Conservation (phyloP, 2,888 invertebrate genomes). For the Tenthredo livida region DNA sequence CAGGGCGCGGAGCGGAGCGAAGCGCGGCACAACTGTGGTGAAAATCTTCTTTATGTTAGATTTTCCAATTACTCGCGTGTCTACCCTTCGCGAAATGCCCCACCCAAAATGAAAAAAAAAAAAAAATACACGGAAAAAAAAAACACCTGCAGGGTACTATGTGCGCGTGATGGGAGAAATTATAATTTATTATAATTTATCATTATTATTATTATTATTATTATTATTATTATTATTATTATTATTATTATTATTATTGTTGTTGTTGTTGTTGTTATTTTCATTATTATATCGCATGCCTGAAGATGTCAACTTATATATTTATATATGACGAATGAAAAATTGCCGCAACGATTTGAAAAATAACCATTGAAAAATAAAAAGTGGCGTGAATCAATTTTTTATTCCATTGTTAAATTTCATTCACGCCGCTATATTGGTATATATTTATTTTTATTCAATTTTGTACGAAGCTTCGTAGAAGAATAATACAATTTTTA, state of each 20-base stretch:
- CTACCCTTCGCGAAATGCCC: slow-evolving; percentile 16
- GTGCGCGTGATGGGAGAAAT: neutral
- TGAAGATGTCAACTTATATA: neutral
- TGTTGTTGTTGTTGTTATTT: neutral
- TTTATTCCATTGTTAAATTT: neutral
- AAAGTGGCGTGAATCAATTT: neutral
- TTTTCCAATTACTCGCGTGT: slow-evolving; percentile 25
- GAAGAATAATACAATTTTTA: neutral
- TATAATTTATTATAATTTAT: neutral
- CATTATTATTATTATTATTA: neutral
- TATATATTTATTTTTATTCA: neutral
- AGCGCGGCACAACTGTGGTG: neutral
- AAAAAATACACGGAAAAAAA: neutral
- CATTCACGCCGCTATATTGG: no score
- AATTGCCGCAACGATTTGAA: neutral
- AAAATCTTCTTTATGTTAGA: slow-evolving; percentile 22
- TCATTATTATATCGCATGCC: neutral
- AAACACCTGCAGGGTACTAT: neutral
- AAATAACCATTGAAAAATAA: neutral
- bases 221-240: no score
- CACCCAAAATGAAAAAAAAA: neutral
- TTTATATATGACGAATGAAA: neutral
- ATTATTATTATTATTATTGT: neutral
- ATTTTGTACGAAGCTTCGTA: neutral
- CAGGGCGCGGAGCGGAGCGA: neutral